Conservation (phyloP, 2,888 invertebrate species). For the Drosophila greeni region DNA sequence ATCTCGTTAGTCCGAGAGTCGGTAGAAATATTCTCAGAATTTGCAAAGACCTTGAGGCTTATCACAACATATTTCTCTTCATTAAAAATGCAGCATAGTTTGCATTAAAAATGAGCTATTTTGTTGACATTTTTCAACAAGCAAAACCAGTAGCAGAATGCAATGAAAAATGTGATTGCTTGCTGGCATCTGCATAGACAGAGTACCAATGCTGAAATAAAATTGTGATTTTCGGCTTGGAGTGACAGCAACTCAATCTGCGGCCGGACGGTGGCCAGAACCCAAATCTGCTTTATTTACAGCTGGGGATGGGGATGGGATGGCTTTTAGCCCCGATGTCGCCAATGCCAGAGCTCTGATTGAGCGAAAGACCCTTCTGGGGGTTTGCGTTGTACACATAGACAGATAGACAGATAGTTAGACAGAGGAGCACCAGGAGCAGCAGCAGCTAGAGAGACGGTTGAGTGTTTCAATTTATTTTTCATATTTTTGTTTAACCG, state of each 20-base stretch:
- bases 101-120: slow-evolving; percentile 11
- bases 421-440: not conserved
- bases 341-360: slow-evolving; percentile 29
- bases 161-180: slow-evolving; percentile 28
- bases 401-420: slow-evolving; percentile 8
- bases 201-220: slow-evolving; percentile 3
- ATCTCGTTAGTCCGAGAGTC: not conserved
- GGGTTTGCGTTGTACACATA: slow-evolving; percentile 12
- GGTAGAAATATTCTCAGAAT: not conserved
- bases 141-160: slow-evolving; percentile 26
- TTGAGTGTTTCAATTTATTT: slow-evolving; percentile 65
- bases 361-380: slow-evolving; percentile 29
- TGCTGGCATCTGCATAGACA: not conserved
- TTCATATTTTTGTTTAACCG: slow-evolving; percentile 53
- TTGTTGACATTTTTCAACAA: slow-evolving; percentile 17
- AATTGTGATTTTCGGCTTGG: slow-evolving; percentile 42
- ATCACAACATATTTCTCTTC: not conserved
- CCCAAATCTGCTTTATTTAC: slow-evolving; percentile 32
- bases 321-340: slow-evolving; percentile 24
- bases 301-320: not conserved
- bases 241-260: slow-evolving; percentile 68
- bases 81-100: slow-evolving; percentile 8
- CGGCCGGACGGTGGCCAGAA: slow-evolving; percentile 36
- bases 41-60: not conserved
- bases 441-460: slow-evolving; percentile 1